Percentiles rank a stretch among this genome's conserved stretches.
phyloP scores from a whole-genome alignment of 2,888 invertebrate species.

The Nemoura dubitans region DNA sequence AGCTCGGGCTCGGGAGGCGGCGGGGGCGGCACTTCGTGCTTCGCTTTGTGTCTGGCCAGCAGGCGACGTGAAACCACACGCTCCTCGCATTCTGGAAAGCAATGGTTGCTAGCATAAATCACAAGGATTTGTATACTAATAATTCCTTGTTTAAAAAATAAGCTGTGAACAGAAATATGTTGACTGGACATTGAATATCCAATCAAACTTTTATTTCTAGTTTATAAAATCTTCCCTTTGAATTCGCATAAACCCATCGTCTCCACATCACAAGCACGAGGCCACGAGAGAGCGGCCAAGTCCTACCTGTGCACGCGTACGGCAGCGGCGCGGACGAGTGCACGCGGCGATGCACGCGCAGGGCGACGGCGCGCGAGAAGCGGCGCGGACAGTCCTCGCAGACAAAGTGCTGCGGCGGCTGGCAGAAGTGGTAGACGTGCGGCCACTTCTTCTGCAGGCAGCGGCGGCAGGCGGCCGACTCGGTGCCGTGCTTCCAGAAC shows the following conservation, averaged over 20 bases:
- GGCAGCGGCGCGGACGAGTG: constrained; percentile 74
- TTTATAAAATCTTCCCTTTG: no score
- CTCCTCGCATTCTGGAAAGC: constrained; percentile 72
- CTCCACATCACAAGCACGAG: no score
- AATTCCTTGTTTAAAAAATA: no score
- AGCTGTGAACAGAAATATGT: no score
- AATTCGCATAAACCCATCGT: no score
- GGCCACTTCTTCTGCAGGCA: constrained; percentile 92
- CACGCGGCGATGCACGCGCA: constrained; percentile 85
- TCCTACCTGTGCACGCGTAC: constrained; percentile 66
- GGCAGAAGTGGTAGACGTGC: constrained; percentile 90
- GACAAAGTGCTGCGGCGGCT: constrained; percentile 78
- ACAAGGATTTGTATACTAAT: no score
- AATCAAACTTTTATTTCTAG: no score
- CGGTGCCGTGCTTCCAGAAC: constrained; percentile 93
- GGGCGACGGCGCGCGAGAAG: constrained; percentile 78
- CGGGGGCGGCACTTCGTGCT: constrained; percentile 62
- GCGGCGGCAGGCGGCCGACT: constrained; percentile 84
- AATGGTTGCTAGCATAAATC: not conserved
- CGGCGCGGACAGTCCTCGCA: constrained; percentile 84
- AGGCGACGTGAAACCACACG: constrained; percentile 85
- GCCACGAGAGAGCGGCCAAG: no score
- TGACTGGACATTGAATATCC: no score
- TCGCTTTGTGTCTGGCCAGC: constrained; percentile 73
- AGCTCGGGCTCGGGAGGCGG: not conserved